Conservation (phyloP, 2,797 vertebrate genomes). For the Acanthopagrus latus region DNA sequence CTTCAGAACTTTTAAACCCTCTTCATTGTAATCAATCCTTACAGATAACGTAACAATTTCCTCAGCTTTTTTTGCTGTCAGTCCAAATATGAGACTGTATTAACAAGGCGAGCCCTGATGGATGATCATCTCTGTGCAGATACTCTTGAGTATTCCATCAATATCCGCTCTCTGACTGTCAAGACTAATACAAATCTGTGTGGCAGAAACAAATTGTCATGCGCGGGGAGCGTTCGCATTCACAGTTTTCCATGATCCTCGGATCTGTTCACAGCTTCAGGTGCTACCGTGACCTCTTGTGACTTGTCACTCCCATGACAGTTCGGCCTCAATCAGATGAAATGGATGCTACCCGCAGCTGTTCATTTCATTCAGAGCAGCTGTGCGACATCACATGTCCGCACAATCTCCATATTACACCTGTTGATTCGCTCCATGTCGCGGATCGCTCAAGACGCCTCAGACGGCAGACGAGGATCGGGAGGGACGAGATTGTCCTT, state of each 20-base stretch:
- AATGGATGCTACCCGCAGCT: constrained; percentile 48
- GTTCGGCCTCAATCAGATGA: constrained; percentile 53
- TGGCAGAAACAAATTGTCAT: neutral
- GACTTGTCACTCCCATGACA: constrained; percentile 44
- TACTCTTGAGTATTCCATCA: neutral
- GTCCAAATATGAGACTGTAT: neutral
- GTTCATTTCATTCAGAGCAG: constrained; percentile 45
- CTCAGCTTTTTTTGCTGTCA: too few species aligned
- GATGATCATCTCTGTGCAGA: neutral
- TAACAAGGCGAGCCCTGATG: neutral
- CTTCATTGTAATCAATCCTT: too few species aligned
- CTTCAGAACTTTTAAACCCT: too few species aligned
- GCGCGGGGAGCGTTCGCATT: neutral
- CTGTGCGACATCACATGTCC: constrained; percentile 41
- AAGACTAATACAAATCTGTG: neutral
- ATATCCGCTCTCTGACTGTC: neutral
- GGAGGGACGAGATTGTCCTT: constrained; percentile 36
- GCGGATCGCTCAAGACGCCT: neutral
- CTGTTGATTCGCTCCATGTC: constrained; percentile 49
- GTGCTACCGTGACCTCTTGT: constrained; percentile 31
- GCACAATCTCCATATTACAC: constrained; percentile 48
- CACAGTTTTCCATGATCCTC: constrained; percentile 37
- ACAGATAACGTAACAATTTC: too few species aligned
- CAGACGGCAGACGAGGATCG: constrained; percentile 10
- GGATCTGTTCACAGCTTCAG: constrained; percentile 26